Conservation (phyloP, 2,888 invertebrate genomes). For the Rotaria socialis region DNA sequence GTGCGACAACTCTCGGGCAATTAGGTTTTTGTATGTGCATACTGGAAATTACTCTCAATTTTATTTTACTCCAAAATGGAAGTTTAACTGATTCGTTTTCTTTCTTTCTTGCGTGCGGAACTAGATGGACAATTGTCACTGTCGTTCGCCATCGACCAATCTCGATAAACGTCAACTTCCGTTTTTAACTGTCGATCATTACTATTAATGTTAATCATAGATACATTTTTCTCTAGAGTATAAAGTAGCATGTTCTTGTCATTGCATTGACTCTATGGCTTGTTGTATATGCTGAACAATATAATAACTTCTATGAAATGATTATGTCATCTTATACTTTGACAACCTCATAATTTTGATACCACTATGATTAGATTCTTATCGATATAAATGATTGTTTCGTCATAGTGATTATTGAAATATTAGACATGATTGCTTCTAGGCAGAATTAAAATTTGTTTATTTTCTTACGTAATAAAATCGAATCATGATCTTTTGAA, state of each 20-base stretch:
- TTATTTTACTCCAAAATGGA: not conserved
- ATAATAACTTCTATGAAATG: not conserved
- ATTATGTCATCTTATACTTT: slow-evolving; percentile 3
- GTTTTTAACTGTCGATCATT: not conserved
- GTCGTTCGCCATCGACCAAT: slow-evolving; percentile 1
- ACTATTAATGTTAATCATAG: slow-evolving; percentile 8
- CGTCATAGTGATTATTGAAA: slow-evolving; percentile 6
- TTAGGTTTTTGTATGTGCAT: not conserved
- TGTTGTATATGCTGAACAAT: not conserved
- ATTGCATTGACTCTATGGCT: not conserved
- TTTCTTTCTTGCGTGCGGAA: not conserved
- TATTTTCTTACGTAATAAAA: not conserved
- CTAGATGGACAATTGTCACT: not conserved
- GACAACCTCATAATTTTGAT: slow-evolving; percentile 16
- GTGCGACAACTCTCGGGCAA: slow-evolving; percentile 19
- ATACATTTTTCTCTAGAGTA: not conserved
- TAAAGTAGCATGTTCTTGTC: not conserved
- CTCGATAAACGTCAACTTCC: slow-evolving; percentile 18
- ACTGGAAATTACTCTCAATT: not conserved
- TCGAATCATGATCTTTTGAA: not conserved
- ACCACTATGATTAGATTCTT: slow-evolving; percentile 23
- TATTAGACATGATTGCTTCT: not conserved
- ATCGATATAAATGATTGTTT: slow-evolving; percentile 5
- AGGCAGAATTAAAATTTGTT: not conserved
- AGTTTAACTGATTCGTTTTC: slow-evolving; percentile 16